Percentiles rank a stretch among this genome's conserved stretches.
These are phyloP conservation scores for Musca vetustissima DNA, from an alignment of 1,140 invertebrate species.

Conservation along the genomic window DNA sequence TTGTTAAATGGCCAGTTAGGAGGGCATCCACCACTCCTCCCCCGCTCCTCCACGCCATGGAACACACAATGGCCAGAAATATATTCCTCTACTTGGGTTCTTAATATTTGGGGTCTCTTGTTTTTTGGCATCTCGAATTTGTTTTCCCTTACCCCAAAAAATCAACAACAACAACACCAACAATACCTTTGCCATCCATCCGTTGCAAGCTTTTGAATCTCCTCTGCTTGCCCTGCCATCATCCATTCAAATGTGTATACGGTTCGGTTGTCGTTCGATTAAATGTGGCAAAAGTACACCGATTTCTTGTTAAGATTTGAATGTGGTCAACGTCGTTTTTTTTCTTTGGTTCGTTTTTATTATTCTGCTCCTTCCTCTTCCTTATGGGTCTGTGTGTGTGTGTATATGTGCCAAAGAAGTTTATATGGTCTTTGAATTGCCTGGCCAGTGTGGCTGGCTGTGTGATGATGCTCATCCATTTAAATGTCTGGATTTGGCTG, in stretches of 20 bases:
- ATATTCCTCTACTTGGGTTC: neutral
- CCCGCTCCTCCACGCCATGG: too few relatives aligned
- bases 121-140: conserved; percentile 18
- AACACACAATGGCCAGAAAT: neutral
- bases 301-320: conserved; percentile 55
- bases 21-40: neutral
- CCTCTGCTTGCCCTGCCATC: too few relatives aligned
- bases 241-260: too few relatives aligned
- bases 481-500: conserved; percentile 33
- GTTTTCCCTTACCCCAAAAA: neutral
- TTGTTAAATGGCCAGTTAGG: conserved; percentile 1
- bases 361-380: conserved; percentile 12
- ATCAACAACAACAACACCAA: neutral
- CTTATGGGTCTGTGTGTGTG: conserved; percentile 32
- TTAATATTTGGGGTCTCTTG: neutral
- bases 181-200: neutral
- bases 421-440: neutral
- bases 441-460: neutral
- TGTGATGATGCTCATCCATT: conserved; percentile 23
- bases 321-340: conserved; percentile 35
- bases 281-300: conserved; percentile 31
- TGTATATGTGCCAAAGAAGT: neutral
- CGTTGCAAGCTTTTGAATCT: too few relatives aligned
- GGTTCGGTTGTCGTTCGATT: conserved; percentile 14
- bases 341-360: conserved; percentile 24